Conservation (phyloP, 2,113 vertebrate species). For the Epinephelus fuscoguttatus region DNA sequence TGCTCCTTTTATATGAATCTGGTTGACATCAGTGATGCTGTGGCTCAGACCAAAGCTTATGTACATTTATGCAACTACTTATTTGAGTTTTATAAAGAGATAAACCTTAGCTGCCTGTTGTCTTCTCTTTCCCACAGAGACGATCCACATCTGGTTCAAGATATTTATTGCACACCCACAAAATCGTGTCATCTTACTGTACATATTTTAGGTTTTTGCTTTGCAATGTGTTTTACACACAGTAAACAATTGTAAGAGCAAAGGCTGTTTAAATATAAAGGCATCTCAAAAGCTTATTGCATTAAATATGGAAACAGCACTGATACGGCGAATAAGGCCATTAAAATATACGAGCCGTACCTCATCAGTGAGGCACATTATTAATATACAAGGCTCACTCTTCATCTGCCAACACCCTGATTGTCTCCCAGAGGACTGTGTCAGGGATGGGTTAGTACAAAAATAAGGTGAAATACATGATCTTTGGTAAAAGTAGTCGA, state of each 20-base stretch:
- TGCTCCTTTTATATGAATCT: conserved; percentile 15
- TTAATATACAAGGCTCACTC: neutral
- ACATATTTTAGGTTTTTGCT: conserved; percentile 27
- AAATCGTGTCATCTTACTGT: conserved; percentile 13
- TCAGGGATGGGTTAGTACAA: neutral
- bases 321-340: neutral
- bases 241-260: conserved; percentile 11
- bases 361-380: neutral
- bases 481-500: conserved; percentile 9
- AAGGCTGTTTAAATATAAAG: conserved; percentile 13
- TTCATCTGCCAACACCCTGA: conserved; percentile 3
- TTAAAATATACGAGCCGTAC: conserved; percentile 11
- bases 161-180: conserved; percentile 71
- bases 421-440: neutral
- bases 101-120: conserved; percentile 1
- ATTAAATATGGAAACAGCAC: neutral
- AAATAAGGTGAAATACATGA: neutral
- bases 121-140: conserved; percentile 30
- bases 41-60: conserved; percentile 57
- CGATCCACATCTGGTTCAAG: conserved; percentile 1
- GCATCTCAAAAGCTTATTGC: neutral
- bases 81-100: conserved; percentile 73
- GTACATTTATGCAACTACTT: conserved; percentile 54
- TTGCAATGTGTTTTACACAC: conserved; percentile 5
- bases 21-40: conserved; percentile 28